phyloP scores from a whole-genome alignment of 2,888 invertebrate genomes.

The Diploptera punctata region DNA sequence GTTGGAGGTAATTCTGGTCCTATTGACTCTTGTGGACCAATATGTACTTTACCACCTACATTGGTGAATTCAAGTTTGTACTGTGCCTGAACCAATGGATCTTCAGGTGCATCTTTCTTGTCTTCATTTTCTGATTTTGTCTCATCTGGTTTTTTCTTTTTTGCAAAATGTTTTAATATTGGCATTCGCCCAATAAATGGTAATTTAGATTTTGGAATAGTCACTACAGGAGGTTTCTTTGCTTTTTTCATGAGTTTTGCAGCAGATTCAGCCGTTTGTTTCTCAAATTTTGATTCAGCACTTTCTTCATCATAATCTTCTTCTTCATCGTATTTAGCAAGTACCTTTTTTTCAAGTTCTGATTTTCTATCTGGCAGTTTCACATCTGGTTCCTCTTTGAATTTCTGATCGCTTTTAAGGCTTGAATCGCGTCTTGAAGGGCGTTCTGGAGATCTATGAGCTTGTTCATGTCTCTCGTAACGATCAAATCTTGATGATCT shows the following conservation, averaged over 20 bases:
- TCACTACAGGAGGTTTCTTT: constrained; percentile 50
- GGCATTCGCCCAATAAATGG: constrained; percentile 89
- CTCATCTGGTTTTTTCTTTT: constrained; percentile 53
- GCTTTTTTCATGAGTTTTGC: constrained; percentile 44
- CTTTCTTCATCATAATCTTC: constrained; percentile 46
- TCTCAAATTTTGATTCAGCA: constrained; percentile 52
- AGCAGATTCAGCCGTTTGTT: constrained; percentile 50
- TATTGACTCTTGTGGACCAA: constrained; percentile 2
- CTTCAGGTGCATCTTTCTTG: constrained; percentile 33
- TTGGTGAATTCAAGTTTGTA: constrained; percentile 13
- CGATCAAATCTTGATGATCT: constrained; percentile 12
- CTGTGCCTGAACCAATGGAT: constrained; percentile 14
- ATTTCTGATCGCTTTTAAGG: background rate
- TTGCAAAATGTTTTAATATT: constrained; percentile 65
- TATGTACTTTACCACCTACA: background rate
- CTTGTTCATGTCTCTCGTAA: background rate
- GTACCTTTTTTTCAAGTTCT: background rate
- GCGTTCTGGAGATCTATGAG: constrained; percentile 17
- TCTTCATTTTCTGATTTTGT: constrained; percentile 15
- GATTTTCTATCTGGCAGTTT: constrained; percentile 25
- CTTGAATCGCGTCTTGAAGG: background rate
- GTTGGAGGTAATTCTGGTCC: constrained; percentile 17
- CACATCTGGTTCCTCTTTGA: background rate
- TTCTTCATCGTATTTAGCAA: background rate
- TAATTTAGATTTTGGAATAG: constrained; percentile 67